Evolutionary conservation across 2,113 vertebrate species (phyloP).

Genomic region (Casuarius casuarius): DNA sequence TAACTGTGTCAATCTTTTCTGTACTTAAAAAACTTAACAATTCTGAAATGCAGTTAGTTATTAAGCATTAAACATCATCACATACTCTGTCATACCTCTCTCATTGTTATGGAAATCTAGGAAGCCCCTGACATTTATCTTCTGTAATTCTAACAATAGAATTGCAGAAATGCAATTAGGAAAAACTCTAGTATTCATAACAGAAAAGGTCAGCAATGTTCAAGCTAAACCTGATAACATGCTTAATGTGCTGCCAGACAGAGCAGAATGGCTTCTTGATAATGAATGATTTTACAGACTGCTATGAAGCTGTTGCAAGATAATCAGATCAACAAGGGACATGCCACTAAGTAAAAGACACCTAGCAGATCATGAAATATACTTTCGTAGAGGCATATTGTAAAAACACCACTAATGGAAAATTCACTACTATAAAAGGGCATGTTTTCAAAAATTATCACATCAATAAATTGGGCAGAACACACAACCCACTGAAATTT

Average conservation of each 20-base stretch:
- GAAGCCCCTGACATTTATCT: slow-evolving; percentile 48
- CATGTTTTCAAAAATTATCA: slow-evolving; percentile 49
- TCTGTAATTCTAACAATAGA: slow-evolving; percentile 31
- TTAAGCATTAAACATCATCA: slow-evolving; percentile 19
- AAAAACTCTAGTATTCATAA: slow-evolving; percentile 4
- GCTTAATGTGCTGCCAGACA: slow-evolving; percentile 60
- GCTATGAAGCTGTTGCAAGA: slow-evolving; percentile 20
- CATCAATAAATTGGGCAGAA: slow-evolving; percentile 39
- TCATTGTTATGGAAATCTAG: slow-evolving; percentile 12
- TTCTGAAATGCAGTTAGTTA: background rate
- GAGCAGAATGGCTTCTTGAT: slow-evolving; percentile 39
- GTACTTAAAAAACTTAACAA: slow-evolving; percentile 1
- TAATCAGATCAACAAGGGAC: slow-evolving; percentile 55
- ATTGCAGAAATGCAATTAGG: slow-evolving; percentile 58
- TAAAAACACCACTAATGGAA: slow-evolving; percentile 22
- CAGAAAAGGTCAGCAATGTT: slow-evolving; percentile 57
- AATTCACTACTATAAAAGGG: slow-evolving; percentile 31
- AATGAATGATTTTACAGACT: slow-evolving; percentile 59
- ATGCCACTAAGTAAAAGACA: background rate
- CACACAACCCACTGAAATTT: slow-evolving; percentile 40
- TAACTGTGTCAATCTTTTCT: slow-evolving; percentile 24
- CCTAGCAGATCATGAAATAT: background rate
- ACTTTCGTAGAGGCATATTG: background rate
- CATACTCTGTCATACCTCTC: slow-evolving; percentile 15
- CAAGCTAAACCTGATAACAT: slow-evolving; percentile 53